Base-by-base conservation (phyloP, 1,140 invertebrate genomes). In the Lepidurus apus region DNA sequence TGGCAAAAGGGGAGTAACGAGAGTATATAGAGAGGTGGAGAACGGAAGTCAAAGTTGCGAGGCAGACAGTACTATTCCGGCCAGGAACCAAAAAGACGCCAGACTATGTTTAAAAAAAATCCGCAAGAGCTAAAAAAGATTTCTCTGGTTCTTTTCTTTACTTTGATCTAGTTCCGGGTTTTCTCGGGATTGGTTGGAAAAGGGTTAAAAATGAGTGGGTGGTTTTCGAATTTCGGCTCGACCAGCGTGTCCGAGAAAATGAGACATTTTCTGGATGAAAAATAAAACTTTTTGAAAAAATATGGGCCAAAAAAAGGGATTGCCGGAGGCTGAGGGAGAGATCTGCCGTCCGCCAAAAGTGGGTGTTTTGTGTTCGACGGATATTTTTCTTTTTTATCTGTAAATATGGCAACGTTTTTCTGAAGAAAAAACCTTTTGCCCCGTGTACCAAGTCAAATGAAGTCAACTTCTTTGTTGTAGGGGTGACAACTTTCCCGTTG, bases 371-470 rank as follows among this genome's bases (percentile, higher is more conserved):
- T 0, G 34, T 4, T 34, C 34, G 34, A 34, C 34, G 34, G 34
- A 34, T 34, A 4, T 2, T 2, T 2, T 3, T 34, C 34, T 34
- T 34, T 34, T 34, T 34, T 65, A n/a, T 7, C 53, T 21, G 53
- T 13, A 21, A 65, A 65, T 21, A 65, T 65, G 53, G 17, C 21
- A 2, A 34, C 7, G 53, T n/a, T n/a, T 65, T 21, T 21, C 53
- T 65, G 53, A 7, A n/a, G 17, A 21, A 65, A 21, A 65, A 65
- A 65, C 9, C 34, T 65, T 65, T 65, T 65, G 53, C 53, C 53
- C 53, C 53, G 53, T 65, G 53, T 65, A 65, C 53, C 53, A 65
- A 65, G 53, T 65, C 53, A 65, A 65, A 65, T 65, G 53, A 65
- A 65, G 53, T 65, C 53, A 65, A 65, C 53, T 65, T 65, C 53